Base-by-base conservation (phyloP, 2,888 invertebrate species). In the Cantharis flavilabris region DNA sequence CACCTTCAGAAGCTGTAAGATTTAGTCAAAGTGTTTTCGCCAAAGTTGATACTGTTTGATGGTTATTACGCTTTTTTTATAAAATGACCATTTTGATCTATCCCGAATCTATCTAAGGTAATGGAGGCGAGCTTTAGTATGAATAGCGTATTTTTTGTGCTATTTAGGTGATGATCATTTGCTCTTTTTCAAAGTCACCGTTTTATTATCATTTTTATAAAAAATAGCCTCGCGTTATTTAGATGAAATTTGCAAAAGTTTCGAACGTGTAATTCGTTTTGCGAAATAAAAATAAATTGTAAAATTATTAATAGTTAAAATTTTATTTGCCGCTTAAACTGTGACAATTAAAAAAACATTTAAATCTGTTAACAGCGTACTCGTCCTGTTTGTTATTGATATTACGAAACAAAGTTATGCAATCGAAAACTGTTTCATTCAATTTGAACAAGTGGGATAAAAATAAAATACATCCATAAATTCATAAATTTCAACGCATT, bases 401-500 rank as follows among this genome's bases (percentile, higher is more conserved):
- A 67, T 67, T 67, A 26, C 75, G 75, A 75, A 77, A 77, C 77
- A 77, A 77, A 77, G 74, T 49, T 77, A 74, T 72, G 74, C 74
- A 74, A 77, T 75, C 74, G 71, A 74, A 77, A 75, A 77, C 77
- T 77, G 77, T 77, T 77, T 77, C 77, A 77, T 77, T 78, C 75
- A 78, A 75, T 78, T 78, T 75, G 72, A 78, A 69, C 75, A 72
- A 63, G 70, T 49, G 65, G 76, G 75, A 79, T 75, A 79, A 79
- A 72, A 76, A 74, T 75, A 73, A 74, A 76, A 74, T 73, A 74
- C 79, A 76, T 74, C 76, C 74, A 76, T 79, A 74, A 75, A 76
- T 77, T 77, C 77, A 79, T 80, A 78, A 80, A 80, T 80, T 80
- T 79, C 76, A 74, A 72, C 75, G 72, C 73, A 76, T 76, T 77